Conservation (phyloP, 2,113 vertebrate genomes). For the Greenwoodochromis staneri region DNA sequence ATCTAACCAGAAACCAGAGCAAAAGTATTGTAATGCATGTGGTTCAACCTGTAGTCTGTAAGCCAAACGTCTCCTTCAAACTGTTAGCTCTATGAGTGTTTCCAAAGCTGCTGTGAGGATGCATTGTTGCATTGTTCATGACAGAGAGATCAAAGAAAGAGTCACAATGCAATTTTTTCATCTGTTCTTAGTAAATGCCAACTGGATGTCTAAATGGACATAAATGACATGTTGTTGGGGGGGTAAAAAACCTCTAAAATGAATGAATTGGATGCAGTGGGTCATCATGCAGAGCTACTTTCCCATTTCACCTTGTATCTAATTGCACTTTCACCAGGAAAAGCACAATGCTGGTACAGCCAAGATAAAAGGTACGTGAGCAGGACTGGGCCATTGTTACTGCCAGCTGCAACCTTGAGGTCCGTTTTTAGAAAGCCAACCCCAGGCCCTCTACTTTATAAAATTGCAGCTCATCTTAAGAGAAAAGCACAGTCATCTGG, state of each 20-base stretch:
- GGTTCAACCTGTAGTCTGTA: neutral
- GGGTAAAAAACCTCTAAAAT: neutral
- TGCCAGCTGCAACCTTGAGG: neutral
- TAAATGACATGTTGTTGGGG: neutral
- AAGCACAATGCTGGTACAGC: neutral
- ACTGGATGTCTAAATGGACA: neutral
- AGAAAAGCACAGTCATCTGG: slow-evolving; percentile 31
- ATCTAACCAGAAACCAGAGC: neutral
- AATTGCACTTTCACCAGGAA: neutral
- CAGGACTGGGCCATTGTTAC: neutral
- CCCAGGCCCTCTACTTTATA: neutral
- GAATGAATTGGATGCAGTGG: neutral
- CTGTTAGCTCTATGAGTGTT: neutral
- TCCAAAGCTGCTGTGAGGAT: neutral
- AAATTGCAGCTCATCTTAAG: slow-evolving; percentile 12
- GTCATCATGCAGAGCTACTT: neutral
- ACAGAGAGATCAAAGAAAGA: neutral
- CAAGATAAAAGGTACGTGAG: neutral
- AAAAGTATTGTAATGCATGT: neutral
- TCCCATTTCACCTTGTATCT: neutral
- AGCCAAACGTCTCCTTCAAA: neutral
- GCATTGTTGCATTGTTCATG: neutral
- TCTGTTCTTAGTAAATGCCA: neutral
- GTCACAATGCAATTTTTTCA: neutral
- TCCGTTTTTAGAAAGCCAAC: slow-evolving; percentile 6